Evolutionary conservation across 1,140 invertebrate genomes (phyloP).

Genomic region (Cydia fagiglandana): DNA sequence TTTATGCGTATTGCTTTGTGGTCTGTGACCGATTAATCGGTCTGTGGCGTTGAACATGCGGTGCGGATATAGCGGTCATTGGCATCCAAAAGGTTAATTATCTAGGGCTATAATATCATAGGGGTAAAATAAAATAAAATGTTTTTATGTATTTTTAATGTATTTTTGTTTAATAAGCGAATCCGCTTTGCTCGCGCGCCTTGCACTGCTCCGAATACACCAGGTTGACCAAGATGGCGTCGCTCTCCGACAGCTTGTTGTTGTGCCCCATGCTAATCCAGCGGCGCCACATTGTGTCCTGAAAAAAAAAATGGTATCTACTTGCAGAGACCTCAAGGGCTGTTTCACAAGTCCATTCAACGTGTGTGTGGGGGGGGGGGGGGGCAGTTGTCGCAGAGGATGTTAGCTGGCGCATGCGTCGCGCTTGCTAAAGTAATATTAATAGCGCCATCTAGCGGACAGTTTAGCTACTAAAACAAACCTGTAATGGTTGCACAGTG

Average conservation of each 20-base stretch:
- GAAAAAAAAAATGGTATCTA: too few species aligned
- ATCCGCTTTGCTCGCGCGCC: background rate
- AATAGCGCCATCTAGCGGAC: background rate
- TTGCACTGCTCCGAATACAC: background rate
- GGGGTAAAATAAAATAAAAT: too few species aligned
- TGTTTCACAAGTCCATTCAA: too few species aligned
- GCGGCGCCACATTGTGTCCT: background rate
- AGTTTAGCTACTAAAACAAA: constrained; percentile 27
- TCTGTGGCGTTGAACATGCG: too few species aligned
- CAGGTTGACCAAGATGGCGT: background rate
- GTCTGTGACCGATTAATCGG: too few species aligned
- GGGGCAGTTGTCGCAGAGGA: constrained; percentile 52
- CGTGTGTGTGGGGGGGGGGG: too few species aligned
- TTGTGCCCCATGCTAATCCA: background rate
- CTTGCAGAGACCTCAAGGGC: too few species aligned
- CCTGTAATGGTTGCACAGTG: constrained; percentile 59
- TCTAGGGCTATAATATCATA: too few species aligned
- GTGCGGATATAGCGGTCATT: too few species aligned
- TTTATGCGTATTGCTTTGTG: too few species aligned
- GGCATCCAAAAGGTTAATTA: too few species aligned
- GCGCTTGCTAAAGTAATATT: constrained; percentile 43
- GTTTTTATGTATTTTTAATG: too few species aligned
- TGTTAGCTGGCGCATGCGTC: constrained; percentile 63
- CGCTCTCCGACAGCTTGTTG: background rate
- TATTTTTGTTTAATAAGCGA: background rate